Conservation (phyloP, 2,888 invertebrate species). For the Napeogenes inachia region DNA sequence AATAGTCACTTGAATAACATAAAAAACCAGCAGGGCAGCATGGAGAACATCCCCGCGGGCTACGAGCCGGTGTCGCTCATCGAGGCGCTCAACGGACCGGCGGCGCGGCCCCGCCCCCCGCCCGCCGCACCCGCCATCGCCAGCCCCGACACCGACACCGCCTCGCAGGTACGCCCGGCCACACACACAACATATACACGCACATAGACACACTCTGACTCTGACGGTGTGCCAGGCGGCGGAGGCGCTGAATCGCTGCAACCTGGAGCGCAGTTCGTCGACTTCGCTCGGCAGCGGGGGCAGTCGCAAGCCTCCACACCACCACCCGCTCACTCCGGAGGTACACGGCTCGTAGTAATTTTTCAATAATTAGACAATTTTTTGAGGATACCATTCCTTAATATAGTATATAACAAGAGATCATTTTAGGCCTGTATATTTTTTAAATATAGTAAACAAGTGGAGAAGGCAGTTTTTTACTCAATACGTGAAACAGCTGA, state of each 20-base stretch:
- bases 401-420: no score
- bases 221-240: constrained; percentile 75
- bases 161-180: constrained; percentile 57
- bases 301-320: constrained; percentile 56
- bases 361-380: no score
- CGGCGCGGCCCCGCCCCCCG: constrained; percentile 69
- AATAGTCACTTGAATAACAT: no score
- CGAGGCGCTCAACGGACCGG: constrained; percentile 96
- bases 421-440: no score
- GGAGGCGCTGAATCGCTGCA: constrained; percentile 81
- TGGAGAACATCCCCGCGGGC: constrained; percentile 92
- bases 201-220: no score
- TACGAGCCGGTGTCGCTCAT: constrained; percentile 96
- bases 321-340: constrained; percentile 71
- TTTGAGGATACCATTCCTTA: no score
- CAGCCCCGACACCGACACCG: constrained; percentile 79
- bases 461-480: no score
- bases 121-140: constrained; percentile 48
- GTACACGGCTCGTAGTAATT: constrained; percentile 37
- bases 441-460: no score
- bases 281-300: constrained; percentile 66
- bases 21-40: constrained; percentile 74
- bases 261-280: constrained; percentile 73
- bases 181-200: background rate
- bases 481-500: no score